Percentiles rank a stretch among this genome's conserved stretches.
Conservation (phyloP, 2,888 invertebrate genomes). For the Drosophila falleni region DNA sequence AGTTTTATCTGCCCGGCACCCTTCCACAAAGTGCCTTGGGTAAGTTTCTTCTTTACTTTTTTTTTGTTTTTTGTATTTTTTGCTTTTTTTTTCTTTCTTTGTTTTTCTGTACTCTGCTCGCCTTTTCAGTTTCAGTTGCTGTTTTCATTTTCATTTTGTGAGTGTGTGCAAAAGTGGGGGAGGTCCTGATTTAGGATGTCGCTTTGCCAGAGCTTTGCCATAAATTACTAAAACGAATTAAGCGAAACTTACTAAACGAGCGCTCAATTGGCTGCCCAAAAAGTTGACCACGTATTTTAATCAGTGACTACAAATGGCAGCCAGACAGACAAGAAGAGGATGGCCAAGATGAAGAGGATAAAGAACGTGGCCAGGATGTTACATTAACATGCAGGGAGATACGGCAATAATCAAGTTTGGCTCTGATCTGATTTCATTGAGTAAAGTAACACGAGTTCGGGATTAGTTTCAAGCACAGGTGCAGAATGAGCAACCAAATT, state of each 20-base stretch:
- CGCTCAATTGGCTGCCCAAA: slow-evolving; percentile 78
- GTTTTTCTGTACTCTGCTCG: slow-evolving; percentile 3
- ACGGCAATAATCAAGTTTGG: slow-evolving; percentile 72
- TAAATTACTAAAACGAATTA: slow-evolving; percentile 81
- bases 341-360: neutral
- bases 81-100: slow-evolving; percentile 8
- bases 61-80: slow-evolving; percentile 2
- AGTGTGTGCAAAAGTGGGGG: slow-evolving; percentile 12
- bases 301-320: slow-evolving; percentile 72
- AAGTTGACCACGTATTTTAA: slow-evolving; percentile 81
- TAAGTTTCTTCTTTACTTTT: slow-evolving; percentile 53
- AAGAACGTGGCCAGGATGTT: slow-evolving; percentile 1
- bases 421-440: slow-evolving; percentile 66
- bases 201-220: slow-evolving; percentile 70
- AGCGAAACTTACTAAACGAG: slow-evolving; percentile 80
- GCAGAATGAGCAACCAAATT: slow-evolving; percentile 22
- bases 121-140: slow-evolving; percentile 24
- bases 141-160: slow-evolving; percentile 48
- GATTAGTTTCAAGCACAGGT: slow-evolving; percentile 69
- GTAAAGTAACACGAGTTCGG: slow-evolving; percentile 68
- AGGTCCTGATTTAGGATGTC: slow-evolving; percentile 56
- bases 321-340: slow-evolving; percentile 8
- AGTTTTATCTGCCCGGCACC: slow-evolving; percentile 75
- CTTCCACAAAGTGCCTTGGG: slow-evolving; percentile 45
- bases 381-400: slow-evolving; percentile 66